These are phyloP conservation scores for Myotis yumanensis DNA, from an alignment of 2,113 vertebrate species.

Conservation along the genomic window DNA sequence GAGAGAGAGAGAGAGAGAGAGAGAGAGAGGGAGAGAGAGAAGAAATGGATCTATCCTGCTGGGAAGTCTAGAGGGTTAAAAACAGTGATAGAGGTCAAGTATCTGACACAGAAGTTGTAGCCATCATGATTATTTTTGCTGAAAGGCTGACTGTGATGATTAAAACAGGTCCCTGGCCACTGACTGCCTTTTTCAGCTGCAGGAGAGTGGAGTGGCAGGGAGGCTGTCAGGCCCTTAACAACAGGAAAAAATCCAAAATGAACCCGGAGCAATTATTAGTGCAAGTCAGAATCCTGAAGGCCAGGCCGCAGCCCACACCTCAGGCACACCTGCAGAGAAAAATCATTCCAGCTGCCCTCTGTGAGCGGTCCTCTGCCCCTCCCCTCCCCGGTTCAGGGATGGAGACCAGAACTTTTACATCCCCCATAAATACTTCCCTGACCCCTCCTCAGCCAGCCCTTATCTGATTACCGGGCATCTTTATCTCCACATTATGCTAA, in stretches of 20 bases:
- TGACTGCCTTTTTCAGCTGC: not conserved
- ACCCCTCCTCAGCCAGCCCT: not conserved
- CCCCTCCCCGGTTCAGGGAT: not conserved
- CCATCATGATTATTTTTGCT: not conserved
- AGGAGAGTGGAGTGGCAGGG: not conserved
- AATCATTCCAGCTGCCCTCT: not conserved
- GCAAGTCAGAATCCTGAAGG: not conserved
- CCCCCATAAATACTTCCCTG: not conserved
- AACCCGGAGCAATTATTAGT: not conserved
- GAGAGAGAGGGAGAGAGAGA: rapidly evolving
- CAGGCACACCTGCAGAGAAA: conserved; percentile 24
- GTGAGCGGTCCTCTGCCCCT: not conserved
- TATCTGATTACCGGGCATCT: conserved; percentile 24
- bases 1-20: no score
- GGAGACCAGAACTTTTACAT: not conserved
- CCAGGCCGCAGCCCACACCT: not conserved
- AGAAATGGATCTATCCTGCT: not conserved
- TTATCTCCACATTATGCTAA: conserved; percentile 53
- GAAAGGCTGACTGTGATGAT: not conserved
- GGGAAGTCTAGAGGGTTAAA: not conserved
- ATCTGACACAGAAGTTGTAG: not conserved
- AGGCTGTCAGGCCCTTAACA: not conserved
- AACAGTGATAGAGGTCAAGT: not conserved
- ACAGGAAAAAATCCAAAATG: not conserved
- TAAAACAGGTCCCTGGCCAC: not conserved